A percentile compares a stretch with the other conserved stretches of the same genome.
phyloP scores from a whole-genome alignment of 2,113 vertebrate species.

The Heterocephalus glaber region DNA sequence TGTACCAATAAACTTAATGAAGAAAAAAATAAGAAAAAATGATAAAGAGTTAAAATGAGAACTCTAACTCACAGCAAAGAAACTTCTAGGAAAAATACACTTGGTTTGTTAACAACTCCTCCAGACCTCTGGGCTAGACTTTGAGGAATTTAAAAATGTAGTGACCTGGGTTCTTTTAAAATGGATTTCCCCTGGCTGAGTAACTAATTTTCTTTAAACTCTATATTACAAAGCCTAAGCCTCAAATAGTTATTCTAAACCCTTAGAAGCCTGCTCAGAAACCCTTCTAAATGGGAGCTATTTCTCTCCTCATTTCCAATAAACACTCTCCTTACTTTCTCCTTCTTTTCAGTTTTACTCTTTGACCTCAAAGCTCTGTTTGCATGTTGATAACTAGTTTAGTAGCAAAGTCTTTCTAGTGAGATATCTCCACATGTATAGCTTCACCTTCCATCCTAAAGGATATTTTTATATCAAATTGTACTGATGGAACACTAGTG shows the following conservation, averaged over 20 bases:
- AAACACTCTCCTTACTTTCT: neutral
- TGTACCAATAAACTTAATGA: too few species aligned
- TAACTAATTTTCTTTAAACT: neutral
- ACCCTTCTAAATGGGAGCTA: neutral
- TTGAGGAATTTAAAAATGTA: neutral
- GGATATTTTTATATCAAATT: neutral
- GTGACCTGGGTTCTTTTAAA: neutral
- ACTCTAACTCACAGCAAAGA: neutral
- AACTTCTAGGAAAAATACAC: neutral
- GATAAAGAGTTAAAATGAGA: neutral
- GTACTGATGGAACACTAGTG: neutral
- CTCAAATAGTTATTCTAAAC: neutral
- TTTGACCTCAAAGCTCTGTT: neutral
- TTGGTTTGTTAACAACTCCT: neutral
- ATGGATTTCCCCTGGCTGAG: neutral
- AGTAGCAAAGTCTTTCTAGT: neutral
- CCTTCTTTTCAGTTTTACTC: neutral
- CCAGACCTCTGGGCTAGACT: neutral
- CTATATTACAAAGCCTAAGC: neutral
- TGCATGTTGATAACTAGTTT: neutral
- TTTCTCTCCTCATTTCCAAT: neutral
- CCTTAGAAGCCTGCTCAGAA: neutral
- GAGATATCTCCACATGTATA: neutral
- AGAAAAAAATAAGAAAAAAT: neutral
- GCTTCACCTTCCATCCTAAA: neutral